Conservation (phyloP, 2,888 invertebrate genomes). For the Andrena haemorrhoa region DNA sequence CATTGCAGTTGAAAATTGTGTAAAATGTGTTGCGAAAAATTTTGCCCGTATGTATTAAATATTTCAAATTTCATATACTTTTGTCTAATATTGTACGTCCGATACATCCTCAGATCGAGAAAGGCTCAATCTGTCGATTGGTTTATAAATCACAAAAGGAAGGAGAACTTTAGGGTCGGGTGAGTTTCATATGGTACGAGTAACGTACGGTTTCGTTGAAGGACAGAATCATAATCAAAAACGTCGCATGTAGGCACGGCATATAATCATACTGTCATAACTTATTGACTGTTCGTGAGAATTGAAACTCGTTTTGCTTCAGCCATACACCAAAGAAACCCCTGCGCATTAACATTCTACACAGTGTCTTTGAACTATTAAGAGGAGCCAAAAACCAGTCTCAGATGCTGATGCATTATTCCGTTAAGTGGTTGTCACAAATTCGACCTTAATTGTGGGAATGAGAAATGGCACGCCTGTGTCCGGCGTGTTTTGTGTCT, state of each 20-base stretch:
- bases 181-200: too few relatives aligned
- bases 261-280: background rate
- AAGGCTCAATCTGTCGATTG: too few relatives aligned
- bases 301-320: constrained; percentile 50
- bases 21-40: too few relatives aligned
- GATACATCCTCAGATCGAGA: too few relatives aligned
- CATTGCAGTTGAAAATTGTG: too few relatives aligned
- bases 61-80: too few relatives aligned
- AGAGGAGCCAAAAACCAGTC: constrained; percentile 73
- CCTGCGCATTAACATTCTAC: constrained; percentile 50
- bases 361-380: constrained; percentile 58
- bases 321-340: background rate
- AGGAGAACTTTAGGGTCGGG: too few relatives aligned
- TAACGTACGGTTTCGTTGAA: background rate
- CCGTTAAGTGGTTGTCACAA: constrained; percentile 82
- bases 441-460: constrained; percentile 81
- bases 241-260: background rate
- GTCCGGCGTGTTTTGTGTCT: constrained; percentile 66
- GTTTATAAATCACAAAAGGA: too few relatives aligned
- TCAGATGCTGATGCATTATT: constrained; percentile 76
- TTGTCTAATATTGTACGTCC: too few relatives aligned
- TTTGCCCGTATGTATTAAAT: too few relatives aligned
- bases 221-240: constrained; percentile 4
- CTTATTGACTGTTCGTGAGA: constrained; percentile 48
- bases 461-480: constrained; percentile 78